phyloP scores from a whole-genome alignment of 2,797 vertebrate genomes.

The Lacerta viridis region DNA sequence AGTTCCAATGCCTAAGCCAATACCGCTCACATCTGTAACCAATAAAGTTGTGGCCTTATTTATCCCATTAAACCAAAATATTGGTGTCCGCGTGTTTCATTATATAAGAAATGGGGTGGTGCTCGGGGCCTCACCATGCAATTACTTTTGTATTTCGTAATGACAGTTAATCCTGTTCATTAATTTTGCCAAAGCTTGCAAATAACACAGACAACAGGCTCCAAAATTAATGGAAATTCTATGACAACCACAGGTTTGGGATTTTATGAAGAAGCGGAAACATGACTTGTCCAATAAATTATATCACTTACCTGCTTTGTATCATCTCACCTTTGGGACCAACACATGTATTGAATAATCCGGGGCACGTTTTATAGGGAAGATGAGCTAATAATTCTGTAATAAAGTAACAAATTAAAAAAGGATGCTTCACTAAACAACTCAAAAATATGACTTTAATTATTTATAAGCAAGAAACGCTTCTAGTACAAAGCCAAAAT shows the following conservation, averaged over 20 bases:
- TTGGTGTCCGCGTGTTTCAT: too few relatives aligned
- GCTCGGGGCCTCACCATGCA: too few relatives aligned
- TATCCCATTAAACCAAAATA: too few relatives aligned
- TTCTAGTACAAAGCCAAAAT: conserved; percentile 50
- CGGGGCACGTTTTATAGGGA: not conserved
- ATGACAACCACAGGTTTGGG: not conserved
- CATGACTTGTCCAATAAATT: not conserved
- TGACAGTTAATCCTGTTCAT: not conserved
- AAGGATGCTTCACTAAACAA: not conserved
- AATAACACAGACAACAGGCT: not conserved
- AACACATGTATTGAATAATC: not conserved
- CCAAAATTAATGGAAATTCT: not conserved
- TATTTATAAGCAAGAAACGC: conserved; percentile 58
- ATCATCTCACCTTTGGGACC: not conserved
- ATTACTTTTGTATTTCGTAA: too few relatives aligned
- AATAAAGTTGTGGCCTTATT: too few relatives aligned
- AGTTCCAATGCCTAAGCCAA: too few relatives aligned
- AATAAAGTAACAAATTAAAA: not conserved
- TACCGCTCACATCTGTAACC: too few relatives aligned
- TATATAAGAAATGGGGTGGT: too few relatives aligned
- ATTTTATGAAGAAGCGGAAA: not conserved
- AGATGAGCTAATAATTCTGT: not conserved
- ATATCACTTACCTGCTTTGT: not conserved
- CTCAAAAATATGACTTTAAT: not conserved
- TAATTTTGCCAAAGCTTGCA: not conserved